Percentiles rank a stretch among this genome's conserved stretches.
These are phyloP conservation scores for Varroa destructor DNA, from an alignment of 1,140 invertebrate species.

Conservation along the genomic window DNA sequence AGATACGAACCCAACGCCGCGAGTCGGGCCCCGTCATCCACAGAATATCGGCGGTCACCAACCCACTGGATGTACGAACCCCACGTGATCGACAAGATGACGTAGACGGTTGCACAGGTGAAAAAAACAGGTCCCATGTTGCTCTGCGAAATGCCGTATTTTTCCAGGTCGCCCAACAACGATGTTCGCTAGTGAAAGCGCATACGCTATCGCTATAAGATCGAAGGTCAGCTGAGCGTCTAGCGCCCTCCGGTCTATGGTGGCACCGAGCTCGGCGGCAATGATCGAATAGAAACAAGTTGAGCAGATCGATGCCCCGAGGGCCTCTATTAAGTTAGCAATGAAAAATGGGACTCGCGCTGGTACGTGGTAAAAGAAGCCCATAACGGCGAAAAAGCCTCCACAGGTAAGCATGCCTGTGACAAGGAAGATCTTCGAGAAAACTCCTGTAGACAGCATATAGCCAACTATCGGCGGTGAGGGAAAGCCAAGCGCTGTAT, in stretches of 20 bases:
- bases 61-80: not conserved
- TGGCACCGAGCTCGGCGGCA: not conserved
- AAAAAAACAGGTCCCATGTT: constrained; percentile 7
- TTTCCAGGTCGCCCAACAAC: constrained; percentile 9
- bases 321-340: not conserved
- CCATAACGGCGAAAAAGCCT: not conserved
- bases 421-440: constrained; percentile 8
- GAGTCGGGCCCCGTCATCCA: not conserved
- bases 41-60: constrained; percentile 4
- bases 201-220: not conserved
- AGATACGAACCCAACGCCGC: not conserved
- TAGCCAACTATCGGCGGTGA: constrained; percentile 8
- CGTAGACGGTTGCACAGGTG: constrained; percentile 20
- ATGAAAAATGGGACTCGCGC: not conserved
- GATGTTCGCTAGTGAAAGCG: constrained; percentile 8
- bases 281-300: constrained; percentile 25
- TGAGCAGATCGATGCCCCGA: constrained; percentile 11
- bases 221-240: not conserved
- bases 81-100: constrained; percentile 7
- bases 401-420: not conserved
- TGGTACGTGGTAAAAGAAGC: not conserved
- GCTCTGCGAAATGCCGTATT: not conserved
- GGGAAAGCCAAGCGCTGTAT: not conserved
- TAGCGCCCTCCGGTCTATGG: not conserved
- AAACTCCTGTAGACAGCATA: not conserved